Percentiles rank a stretch among this genome's conserved stretches.
phyloP scores from a whole-genome alignment of 2,113 vertebrate genomes.

The Pipra filicauda region DNA sequence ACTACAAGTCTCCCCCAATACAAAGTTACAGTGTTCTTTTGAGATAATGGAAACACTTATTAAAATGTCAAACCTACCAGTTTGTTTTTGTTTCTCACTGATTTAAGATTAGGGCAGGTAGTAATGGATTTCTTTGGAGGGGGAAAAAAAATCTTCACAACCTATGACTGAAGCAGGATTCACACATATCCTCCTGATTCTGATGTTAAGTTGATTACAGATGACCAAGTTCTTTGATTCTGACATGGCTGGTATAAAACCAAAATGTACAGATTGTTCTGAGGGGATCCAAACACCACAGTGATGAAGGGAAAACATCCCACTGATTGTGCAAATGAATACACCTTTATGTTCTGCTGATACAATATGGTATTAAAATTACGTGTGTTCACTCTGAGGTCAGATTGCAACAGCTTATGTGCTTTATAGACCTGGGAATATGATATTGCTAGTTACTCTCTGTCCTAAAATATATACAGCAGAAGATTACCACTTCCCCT shows the following conservation, averaged over 20 bases:
- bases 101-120: not conserved
- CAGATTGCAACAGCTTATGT: not conserved
- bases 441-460: not conserved
- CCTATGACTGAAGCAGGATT: not conserved
- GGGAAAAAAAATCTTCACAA: not conserved
- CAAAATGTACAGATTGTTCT: not conserved
- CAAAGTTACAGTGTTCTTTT: not conserved
- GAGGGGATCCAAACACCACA: not conserved
- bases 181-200: not conserved
- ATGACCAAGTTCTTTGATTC: not conserved
- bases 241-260: not conserved
- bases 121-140: not conserved
- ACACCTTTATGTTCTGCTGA: not conserved
- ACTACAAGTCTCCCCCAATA: accelerated
- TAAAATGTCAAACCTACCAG: not conserved
- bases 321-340: not conserved
- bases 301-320: not conserved
- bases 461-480: not conserved
- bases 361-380: accelerated
- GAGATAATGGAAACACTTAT: not conserved
- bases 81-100: not conserved
- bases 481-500: not conserved
- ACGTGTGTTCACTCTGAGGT: not conserved
- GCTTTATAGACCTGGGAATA: not conserved
- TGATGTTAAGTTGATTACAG: not conserved